phyloP scores from a whole-genome alignment of 2,888 invertebrate genomes.

The Drosophila gaucha region DNA sequence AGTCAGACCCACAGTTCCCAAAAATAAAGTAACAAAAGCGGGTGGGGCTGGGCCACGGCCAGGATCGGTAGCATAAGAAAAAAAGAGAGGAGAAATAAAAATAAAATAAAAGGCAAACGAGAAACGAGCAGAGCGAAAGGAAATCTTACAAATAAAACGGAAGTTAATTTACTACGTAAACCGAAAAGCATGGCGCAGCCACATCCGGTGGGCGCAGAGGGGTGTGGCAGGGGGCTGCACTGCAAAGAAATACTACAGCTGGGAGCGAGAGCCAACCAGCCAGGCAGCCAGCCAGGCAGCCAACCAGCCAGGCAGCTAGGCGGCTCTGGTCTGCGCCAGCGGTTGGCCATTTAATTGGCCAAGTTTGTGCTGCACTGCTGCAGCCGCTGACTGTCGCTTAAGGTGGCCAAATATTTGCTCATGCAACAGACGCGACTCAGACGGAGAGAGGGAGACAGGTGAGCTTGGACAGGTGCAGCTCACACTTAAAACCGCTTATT shows the following conservation, averaged over 20 bases:
- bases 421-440: constrained; percentile 62
- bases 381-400: constrained; percentile 62
- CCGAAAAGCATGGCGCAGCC: constrained; percentile 81
- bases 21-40: constrained; percentile 71
- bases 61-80: constrained; percentile 41
- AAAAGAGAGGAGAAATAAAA: constrained; percentile 3
- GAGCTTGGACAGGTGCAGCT: constrained; percentile 61
- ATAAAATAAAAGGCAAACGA: constrained; percentile 54
- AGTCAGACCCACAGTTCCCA: constrained; percentile 40
- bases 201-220: constrained; percentile 61
- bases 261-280: constrained; percentile 12
- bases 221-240: constrained; percentile 16
- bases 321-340: constrained; percentile 30
- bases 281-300: neutral
- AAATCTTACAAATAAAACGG: constrained; percentile 82
- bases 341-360: constrained; percentile 76
- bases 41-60: constrained; percentile 25
- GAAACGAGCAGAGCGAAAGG: constrained; percentile 72
- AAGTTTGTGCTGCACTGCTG: constrained; percentile 62
- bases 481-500: constrained; percentile 76
- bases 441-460: neutral
- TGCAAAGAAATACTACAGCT: constrained; percentile 64
- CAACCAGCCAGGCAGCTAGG: neutral
- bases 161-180: constrained; percentile 83
- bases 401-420: constrained; percentile 78